phyloP scores from a whole-genome alignment of 2,888 invertebrate genomes.

The Napeogenes sylphis region DNA sequence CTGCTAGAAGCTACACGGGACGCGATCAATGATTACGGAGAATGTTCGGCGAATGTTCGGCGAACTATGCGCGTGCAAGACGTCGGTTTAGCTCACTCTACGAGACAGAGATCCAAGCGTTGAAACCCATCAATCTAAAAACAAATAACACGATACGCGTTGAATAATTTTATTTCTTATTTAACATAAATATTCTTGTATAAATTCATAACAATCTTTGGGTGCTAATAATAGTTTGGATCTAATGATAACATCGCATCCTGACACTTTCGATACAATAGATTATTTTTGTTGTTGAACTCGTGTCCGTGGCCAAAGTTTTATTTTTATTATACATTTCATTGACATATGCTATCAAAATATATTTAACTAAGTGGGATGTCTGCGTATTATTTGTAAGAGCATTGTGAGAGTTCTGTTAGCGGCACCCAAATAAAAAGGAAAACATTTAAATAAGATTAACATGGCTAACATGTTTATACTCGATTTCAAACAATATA shows the following conservation, averaged over 20 bases:
- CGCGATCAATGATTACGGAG: slow-evolving; percentile 15
- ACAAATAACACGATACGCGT: slow-evolving; percentile 46
- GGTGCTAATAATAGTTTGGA: slow-evolving; percentile 66
- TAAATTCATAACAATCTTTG: slow-evolving; percentile 79
- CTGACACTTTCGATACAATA: slow-evolving; percentile 45
- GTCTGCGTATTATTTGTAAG: too few species aligned
- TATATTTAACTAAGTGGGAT: too few species aligned
- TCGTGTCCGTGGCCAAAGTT: slow-evolving; percentile 63
- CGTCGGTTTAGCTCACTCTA: too few species aligned
- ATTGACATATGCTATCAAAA: slow-evolving; percentile 13
- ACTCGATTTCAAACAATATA: too few species aligned
- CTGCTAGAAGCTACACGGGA: slow-evolving; percentile 39
- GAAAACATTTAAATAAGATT: not conserved
- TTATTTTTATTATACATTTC: slow-evolving; percentile 45
- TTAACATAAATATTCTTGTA: slow-evolving; percentile 78
- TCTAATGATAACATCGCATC: slow-evolving; percentile 59
- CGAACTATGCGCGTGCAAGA: too few species aligned
- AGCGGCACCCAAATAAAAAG: slow-evolving; percentile 2
- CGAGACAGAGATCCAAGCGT: slow-evolving; percentile 36
- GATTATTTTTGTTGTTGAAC: slow-evolving; percentile 44
- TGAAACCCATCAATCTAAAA: slow-evolving; percentile 50
- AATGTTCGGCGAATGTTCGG: not conserved
- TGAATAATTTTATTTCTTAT: slow-evolving; percentile 74
- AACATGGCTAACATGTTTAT: not conserved
- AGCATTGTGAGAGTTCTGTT: too few species aligned